Evolutionary conservation across 2,888 invertebrate genomes (phyloP), one percentile per base, ranked within the genome.

Genomic region (Terebella lapidaria): DNA sequence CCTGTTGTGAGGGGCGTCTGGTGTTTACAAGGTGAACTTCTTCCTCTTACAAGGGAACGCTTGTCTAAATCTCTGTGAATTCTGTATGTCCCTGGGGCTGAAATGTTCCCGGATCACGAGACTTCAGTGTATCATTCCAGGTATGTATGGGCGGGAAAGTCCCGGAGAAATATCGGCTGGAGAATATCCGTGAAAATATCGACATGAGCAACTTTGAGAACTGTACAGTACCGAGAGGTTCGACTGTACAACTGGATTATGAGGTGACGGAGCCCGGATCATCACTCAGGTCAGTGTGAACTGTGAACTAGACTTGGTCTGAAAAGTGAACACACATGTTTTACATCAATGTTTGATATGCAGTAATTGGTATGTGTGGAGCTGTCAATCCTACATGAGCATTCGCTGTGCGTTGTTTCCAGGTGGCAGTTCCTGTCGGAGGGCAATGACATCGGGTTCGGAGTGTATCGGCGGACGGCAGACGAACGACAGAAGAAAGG

Each of bases 351-450:
- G n/a, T n/a, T n/a, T n/a, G n/a, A n/a, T n/a, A n/a, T n/a, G n/a
- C n/a, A n/a, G n/a, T n/a, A n/a, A n/a, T n/a, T n/a, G n/a, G n/a
- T n/a, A n/a, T n/a, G n/a, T n/a, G n/a, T n/a, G n/a, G n/a, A n/a
- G n/a, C n/a, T n/a, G n/a, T n/a, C n/a, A n/a, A n/a, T n/a, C n/a
- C n/a, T n/a, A n/a, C n/a, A n/a, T n/a, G n/a, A n/a, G n/a, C n/a
- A n/a, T n/a, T n/a, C n/a, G n/a, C n/a, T n/a, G n/a, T n/a, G n/a
- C n/a, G n/a, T n/a, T n/a, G n/a, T n/a, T n/a, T n/a, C n/a, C n/a
- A 54, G 93, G 71, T 94, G 94, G 94, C 92, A 92, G 68, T 91
- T 92, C 73, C 87, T 88, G 60, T 88, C 91, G 0, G 89, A 91
- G 69, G 88, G 86, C 60, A 89, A 92, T 79, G 94, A 94, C 75